phyloP scores from a whole-genome alignment of 2,113 vertebrate species.

The Symphodus melops region DNA sequence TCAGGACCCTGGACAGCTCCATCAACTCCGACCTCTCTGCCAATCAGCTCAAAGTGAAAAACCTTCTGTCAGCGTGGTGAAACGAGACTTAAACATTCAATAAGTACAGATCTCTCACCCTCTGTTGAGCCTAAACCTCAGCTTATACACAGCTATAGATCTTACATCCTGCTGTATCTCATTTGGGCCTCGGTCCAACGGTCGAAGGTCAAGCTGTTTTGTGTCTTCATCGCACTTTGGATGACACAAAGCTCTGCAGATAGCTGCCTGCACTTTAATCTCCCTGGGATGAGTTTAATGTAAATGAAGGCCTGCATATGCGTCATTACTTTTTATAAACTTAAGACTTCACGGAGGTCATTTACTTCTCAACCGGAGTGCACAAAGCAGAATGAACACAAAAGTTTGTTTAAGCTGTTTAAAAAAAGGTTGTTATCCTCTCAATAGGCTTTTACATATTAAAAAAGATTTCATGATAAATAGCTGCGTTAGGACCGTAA shows the following conservation, averaged over 20 bases:
- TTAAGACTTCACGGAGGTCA: constrained; percentile 16
- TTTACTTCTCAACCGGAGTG: constrained; percentile 2
- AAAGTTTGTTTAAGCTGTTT: constrained; percentile 2
- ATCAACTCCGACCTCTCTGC: constrained; percentile 24
- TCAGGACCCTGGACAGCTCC: constrained; percentile 70
- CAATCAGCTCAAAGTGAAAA: constrained; percentile 57
- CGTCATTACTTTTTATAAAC: constrained; percentile 31
- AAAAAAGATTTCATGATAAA: constrained; percentile 27
- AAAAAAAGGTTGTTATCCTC: constrained; percentile 26
- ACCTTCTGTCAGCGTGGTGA: not conserved
- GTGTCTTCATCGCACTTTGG: constrained; percentile 36
- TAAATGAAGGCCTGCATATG: constrained; percentile 14
- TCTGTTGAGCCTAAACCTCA: constrained; percentile 37
- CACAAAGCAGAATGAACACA: constrained; percentile 9
- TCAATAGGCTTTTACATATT: constrained; percentile 25
- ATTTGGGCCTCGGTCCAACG: constrained; percentile 52
- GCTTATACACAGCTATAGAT: constrained; percentile 29
- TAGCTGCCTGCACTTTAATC: constrained; percentile 24
- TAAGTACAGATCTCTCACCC: constrained; percentile 17
- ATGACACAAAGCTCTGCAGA: constrained; percentile 24
- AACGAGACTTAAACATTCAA: constrained; percentile 45
- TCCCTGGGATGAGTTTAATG: constrained; percentile 24
- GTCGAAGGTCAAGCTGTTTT: constrained; percentile 55
- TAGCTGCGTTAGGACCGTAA: constrained; percentile 25
- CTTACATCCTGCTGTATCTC: constrained; percentile 48